Percentiles rank a stretch among this genome's conserved stretches.
phyloP scores from a whole-genome alignment of 2,888 invertebrate genomes.

The Nomada fabriciana region DNA sequence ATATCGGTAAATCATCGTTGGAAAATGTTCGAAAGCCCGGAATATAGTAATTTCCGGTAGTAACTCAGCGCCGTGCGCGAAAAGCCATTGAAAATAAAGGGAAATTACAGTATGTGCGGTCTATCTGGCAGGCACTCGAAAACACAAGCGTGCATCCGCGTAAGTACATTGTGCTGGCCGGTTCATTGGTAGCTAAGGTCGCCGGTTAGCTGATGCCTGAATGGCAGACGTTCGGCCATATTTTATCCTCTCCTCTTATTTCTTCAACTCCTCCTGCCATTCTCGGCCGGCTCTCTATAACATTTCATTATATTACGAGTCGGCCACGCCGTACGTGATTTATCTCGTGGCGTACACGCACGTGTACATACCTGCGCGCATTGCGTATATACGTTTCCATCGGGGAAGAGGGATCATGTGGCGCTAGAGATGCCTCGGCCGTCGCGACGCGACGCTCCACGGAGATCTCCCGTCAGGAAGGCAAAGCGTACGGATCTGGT shows the following conservation, averaged over 20 bases:
- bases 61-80: conserved; percentile 18
- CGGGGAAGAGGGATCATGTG: conserved; percentile 37
- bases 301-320: conserved; percentile 56
- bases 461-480: conserved; percentile 7
- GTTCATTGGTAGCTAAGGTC: conserved; percentile 36
- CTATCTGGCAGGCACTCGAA: conserved; percentile 17
- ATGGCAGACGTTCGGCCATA: conserved; percentile 46
- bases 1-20: conserved; percentile 15
- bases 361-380: too few species aligned
- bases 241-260: conserved; percentile 48
- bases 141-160: conserved; percentile 6
- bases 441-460: background rate
- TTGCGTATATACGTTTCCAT: conserved; percentile 19
- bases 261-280: conserved; percentile 38
- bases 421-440: conserved; percentile 5
- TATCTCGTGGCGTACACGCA: conserved; percentile 33
- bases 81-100: conserved; percentile 47
- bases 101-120: conserved; percentile 32
- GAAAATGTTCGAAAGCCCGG: background rate
- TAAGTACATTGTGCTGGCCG: background rate
- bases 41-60: conserved; percentile 36
- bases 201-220: conserved; percentile 24
- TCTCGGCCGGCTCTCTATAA: conserved; percentile 53
- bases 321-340: conserved; percentile 48
- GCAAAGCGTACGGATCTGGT: conserved; percentile 10